These are phyloP conservation scores for Dicrurus megarhynchus DNA, from an alignment of 2,113 vertebrate species.

Conservation along the genomic window DNA sequence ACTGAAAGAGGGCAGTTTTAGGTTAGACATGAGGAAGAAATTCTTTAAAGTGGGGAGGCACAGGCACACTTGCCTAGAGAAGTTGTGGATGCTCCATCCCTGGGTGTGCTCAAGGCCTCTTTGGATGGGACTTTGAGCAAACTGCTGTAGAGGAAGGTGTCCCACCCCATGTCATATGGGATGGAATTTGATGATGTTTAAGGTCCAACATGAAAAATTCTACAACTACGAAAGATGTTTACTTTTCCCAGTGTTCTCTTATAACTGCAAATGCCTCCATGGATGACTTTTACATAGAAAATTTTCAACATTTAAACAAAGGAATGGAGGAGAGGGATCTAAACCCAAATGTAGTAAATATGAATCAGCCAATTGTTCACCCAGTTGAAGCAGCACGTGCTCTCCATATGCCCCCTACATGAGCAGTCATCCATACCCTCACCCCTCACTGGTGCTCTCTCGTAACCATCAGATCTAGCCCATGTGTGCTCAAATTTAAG, in stretches of 20 bases:
- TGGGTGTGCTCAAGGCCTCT: not conserved
- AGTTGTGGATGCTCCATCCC: not conserved
- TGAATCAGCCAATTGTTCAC: not conserved
- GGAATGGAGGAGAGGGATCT: not conserved
- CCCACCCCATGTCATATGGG: too few species aligned
- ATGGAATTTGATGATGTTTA: not conserved
- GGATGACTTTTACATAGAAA: not conserved
- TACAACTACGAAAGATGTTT: not conserved
- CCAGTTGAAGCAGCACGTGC: not conserved
- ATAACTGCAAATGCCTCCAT: not conserved
- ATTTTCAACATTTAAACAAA: not conserved
- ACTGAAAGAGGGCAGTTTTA: not conserved
- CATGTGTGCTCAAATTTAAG: not conserved
- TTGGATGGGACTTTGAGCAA: not conserved
- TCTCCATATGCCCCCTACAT: not conserved
- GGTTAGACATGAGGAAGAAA: not conserved
- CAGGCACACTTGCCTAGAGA: not conserved
- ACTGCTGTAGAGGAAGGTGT: not conserved
- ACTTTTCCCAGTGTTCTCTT: not conserved
- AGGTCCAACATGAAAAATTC: not conserved
- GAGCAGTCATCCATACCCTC: not conserved
- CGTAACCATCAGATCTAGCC: not conserved
- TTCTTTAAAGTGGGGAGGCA: not conserved
- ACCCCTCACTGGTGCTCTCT: not conserved
- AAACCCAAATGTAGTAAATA: not conserved